These are phyloP conservation scores for Ariopsis seemanni DNA, from an alignment of 2,113 vertebrate species.

Conservation along the genomic window DNA sequence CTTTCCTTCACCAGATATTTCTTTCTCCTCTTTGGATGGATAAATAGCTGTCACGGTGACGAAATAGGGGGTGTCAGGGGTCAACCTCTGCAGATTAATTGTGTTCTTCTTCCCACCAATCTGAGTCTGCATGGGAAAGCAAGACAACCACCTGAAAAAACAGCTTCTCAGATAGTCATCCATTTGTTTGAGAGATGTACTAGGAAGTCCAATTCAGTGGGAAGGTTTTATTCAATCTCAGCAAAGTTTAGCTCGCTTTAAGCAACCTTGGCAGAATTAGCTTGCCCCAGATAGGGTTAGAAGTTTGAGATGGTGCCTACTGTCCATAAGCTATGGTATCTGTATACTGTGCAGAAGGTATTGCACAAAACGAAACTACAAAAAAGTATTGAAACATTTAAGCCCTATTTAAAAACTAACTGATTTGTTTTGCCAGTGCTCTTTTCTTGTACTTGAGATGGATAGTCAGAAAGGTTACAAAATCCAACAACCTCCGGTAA, in stretches of 20 bases:
- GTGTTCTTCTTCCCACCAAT: constrained; percentile 89
- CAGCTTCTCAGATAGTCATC: neutral
- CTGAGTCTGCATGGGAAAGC: constrained; percentile 70
- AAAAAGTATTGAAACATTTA: neutral
- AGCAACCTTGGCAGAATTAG: neutral
- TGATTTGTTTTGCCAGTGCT: neutral
- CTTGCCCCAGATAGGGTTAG: neutral
- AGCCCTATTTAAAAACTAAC: too few relatives aligned
- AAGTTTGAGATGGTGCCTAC: neutral
- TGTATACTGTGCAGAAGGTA: neutral
- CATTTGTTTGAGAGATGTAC: neutral
- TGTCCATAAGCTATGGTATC: neutral
- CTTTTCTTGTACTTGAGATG: neutral
- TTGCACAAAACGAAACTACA: neutral
- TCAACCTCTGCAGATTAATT: constrained; percentile 88
- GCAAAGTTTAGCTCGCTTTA: neutral
- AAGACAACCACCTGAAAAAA: constrained; percentile 24
- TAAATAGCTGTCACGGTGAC: constrained; percentile 87
- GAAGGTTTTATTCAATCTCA: neutral
- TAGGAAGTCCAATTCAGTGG: neutral
- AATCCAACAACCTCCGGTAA: neutral
- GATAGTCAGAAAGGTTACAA: neutral
- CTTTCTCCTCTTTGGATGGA: constrained; percentile 75
- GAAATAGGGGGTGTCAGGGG: constrained; percentile 86
- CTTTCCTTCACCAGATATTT: constrained; percentile 87